These are phyloP conservation scores for Melanchra persicariae DNA, from an alignment of 2,888 invertebrate species.

Conservation along the genomic window DNA sequence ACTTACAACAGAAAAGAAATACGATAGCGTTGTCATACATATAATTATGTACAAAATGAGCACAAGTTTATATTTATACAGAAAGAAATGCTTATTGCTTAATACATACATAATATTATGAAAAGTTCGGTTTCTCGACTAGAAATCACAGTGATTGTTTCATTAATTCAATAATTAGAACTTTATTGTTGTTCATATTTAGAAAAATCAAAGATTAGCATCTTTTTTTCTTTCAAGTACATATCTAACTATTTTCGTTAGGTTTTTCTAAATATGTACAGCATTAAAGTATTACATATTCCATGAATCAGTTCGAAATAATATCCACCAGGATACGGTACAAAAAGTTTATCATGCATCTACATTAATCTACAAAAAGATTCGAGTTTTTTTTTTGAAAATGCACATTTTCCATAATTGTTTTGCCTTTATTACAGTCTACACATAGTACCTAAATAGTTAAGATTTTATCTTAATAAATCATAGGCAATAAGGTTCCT, in stretches of 20 bases:
- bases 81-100: constrained; percentile 84
- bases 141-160: constrained; percentile 85
- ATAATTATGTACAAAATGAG: constrained; percentile 78
- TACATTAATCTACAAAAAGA: too few species aligned
- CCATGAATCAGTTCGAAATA: constrained; percentile 49
- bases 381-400: constrained; percentile 20
- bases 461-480: too few species aligned
- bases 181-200: constrained; percentile 29
- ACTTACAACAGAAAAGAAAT: constrained; percentile 56
- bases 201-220: constrained; percentile 3
- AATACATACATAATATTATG: constrained; percentile 74
- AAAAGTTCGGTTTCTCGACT: constrained; percentile 83
- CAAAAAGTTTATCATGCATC: constrained; percentile 17
- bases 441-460: too few species aligned
- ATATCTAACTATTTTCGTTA: not conserved
- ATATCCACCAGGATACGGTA: constrained; percentile 28
- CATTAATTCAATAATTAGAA: constrained; percentile 56
- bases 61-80: constrained; percentile 78
- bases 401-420: too few species aligned
- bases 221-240: not conserved
- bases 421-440: not conserved
- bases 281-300: constrained; percentile 22
- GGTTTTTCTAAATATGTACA: constrained; percentile 31
- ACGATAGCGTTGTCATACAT: constrained; percentile 54
- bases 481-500: too few species aligned